phyloP scores from a whole-genome alignment of 35 echinoderm and acorn worm genomes.

The Strongylocentrotus purpuratus region DNA sequence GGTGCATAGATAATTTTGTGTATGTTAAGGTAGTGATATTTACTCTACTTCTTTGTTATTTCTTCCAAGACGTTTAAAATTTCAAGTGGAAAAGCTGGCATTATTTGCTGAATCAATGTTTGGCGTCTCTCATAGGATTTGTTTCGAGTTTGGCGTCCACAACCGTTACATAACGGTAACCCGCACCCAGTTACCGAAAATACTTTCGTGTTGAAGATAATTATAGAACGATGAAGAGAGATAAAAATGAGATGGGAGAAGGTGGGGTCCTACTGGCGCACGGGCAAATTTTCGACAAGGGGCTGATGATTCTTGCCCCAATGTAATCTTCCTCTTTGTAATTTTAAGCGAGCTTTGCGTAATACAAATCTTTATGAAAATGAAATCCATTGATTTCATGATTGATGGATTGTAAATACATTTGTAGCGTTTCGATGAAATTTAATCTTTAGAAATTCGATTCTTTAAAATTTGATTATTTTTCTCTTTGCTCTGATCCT shows the following conservation, averaged over 20 bases:
- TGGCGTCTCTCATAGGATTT: not conserved
- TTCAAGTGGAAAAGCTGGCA: not conserved
- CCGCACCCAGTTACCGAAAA: not conserved
- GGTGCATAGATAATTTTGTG: not conserved
- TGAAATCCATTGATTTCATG: too few relatives aligned
- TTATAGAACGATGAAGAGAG: not conserved
- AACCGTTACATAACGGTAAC: not conserved
- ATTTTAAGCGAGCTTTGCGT: too few relatives aligned
- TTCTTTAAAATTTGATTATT: too few relatives aligned
- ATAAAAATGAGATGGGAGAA: not conserved
- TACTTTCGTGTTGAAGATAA: not conserved
- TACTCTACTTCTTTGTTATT: not conserved
- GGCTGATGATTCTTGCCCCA: too few relatives aligned
- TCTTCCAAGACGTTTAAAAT: not conserved
- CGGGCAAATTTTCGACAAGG: too few relatives aligned
- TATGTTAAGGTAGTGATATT: not conserved
- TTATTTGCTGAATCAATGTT: slow-evolving; percentile 6
- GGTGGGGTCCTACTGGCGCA: not conserved
- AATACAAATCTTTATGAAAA: too few relatives aligned
- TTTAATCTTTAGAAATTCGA: too few relatives aligned
- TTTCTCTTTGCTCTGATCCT: too few relatives aligned
- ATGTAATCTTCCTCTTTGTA: too few relatives aligned
- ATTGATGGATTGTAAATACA: too few relatives aligned
- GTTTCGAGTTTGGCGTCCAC: not conserved
- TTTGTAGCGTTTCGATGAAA: too few relatives aligned